phyloP scores from a whole-genome alignment of 2,113 vertebrate species.

The Nothoprocta perdicaria region DNA sequence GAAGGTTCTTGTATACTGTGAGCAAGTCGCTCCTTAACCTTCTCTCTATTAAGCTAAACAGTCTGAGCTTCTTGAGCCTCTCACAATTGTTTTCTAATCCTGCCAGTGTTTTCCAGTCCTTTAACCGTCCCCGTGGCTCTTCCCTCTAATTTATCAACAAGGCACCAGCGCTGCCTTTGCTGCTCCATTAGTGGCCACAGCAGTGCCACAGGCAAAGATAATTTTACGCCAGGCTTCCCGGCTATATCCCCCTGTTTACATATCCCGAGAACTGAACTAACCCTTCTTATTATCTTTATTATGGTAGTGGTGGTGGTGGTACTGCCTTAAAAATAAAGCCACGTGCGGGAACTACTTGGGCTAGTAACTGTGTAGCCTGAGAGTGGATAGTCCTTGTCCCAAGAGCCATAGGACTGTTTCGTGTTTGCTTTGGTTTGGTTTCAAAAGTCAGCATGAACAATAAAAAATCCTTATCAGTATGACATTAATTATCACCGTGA shows the following conservation, averaged over 20 bases:
- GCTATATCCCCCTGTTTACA: conserved; percentile 22
- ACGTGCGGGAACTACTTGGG: neutral
- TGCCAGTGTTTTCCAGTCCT: conserved; percentile 56
- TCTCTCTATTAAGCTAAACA: conserved; percentile 69
- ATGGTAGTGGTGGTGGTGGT: too few relatives aligned
- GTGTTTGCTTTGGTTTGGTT: too few relatives aligned
- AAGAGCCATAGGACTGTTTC: neutral
- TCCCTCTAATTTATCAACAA: conserved; percentile 67
- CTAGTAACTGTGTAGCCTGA: fast-evolving
- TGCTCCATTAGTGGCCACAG: conserved; percentile 56
- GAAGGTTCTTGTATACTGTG: conserved; percentile 59
- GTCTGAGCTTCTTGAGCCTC: conserved; percentile 69
- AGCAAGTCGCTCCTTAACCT: conserved; percentile 69
- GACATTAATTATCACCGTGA: neutral
- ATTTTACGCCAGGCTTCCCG: neutral
- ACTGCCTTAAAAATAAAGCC: neutral
- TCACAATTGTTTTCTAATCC: conserved; percentile 72
- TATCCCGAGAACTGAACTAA: neutral
- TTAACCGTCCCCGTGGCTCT: conserved; percentile 55
- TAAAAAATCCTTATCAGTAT: neutral
- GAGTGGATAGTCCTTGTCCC: neutral
- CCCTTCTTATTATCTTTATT: neutral
- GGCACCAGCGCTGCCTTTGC: conserved; percentile 14
- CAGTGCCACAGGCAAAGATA: conserved; percentile 38
- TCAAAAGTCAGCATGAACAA: neutral